Evolutionary conservation across 2,888 invertebrate species (phyloP).

Genomic region (Lacanobia oleracea): DNA sequence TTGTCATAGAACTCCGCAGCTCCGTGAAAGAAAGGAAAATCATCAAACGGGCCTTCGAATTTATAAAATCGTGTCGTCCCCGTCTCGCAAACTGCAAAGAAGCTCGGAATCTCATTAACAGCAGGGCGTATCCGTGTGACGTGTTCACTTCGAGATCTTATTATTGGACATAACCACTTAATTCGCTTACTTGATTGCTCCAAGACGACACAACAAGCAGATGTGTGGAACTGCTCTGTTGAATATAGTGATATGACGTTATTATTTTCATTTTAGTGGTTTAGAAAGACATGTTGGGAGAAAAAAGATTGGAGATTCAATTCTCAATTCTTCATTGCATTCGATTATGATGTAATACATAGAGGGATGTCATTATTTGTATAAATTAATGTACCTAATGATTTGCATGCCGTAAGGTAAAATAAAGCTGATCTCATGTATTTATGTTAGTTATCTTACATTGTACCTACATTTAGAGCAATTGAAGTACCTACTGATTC

Average conservation of each 20-base stretch:
- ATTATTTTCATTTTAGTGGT: conserved; percentile 2
- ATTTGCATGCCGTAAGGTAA: too few relatives aligned
- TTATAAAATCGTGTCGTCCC: conserved; percentile 46
- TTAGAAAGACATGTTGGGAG: not conserved
- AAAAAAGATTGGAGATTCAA: not conserved
- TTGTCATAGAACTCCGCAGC: too few relatives aligned
- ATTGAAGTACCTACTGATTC: too few relatives aligned
- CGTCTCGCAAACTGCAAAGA: conserved; percentile 40
- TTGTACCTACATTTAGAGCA: too few relatives aligned
- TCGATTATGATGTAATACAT: too few relatives aligned
- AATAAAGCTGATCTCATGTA: too few relatives aligned
- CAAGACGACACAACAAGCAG: conserved; percentile 44
- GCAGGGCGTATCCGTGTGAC: conserved; percentile 59
- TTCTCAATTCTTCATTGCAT: too few relatives aligned
- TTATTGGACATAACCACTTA: conserved; percentile 68
- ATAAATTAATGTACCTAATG: too few relatives aligned
- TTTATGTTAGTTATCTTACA: too few relatives aligned
- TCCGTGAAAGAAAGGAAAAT: too few relatives aligned
- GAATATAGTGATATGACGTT: conserved; percentile 11
- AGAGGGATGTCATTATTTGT: too few relatives aligned
- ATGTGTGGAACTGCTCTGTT: conserved; percentile 48
- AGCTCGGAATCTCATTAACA: conserved; percentile 63
- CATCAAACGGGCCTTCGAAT: not conserved
- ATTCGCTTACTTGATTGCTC: conserved; percentile 65
- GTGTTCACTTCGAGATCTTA: conserved; percentile 63